phyloP scores from a whole-genome alignment of 30 jellyfish, hydroid and myxozoan genomes.

The Aurelia coerulea region DNA sequence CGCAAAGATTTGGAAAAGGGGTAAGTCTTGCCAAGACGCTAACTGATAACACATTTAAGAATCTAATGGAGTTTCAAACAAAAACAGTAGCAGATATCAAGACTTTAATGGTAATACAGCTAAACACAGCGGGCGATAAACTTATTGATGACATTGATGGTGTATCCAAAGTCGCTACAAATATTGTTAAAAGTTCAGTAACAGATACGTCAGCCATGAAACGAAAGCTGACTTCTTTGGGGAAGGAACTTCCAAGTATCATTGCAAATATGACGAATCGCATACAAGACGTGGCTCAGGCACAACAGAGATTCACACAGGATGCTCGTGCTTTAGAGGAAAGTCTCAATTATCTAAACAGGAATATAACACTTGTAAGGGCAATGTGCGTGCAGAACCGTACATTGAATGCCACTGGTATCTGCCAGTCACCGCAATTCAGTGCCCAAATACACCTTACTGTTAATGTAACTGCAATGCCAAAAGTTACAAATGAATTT shows the following conservation, averaged over 20 bases:
- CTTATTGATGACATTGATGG: background rate
- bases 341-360: background rate
- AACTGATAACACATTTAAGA: constrained; percentile 18
- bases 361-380: background rate
- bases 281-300: constrained; percentile 14
- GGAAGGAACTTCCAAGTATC: background rate
- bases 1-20: constrained; percentile 35
- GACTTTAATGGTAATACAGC: constrained; percentile 26
- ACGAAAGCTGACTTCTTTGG: constrained; percentile 8
- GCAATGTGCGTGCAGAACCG: constrained; percentile 6
- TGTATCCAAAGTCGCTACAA: background rate
- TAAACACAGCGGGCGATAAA: constrained; percentile 17
- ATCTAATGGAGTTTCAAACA: constrained; percentile 46
- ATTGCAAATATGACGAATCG: background rate
- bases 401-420: constrained; percentile 22
- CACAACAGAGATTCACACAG: background rate
- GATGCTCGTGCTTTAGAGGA: constrained; percentile 1
- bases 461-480: constrained; percentile 4
- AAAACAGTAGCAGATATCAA: constrained; percentile 17
- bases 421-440: constrained; percentile 48
- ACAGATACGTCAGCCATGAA: background rate
- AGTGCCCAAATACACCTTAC: background rate
- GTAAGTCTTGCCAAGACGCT: constrained; percentile 16
- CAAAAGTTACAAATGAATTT: constrained; percentile 2
- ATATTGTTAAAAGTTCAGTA: background rate